phyloP scores from a whole-genome alignment of 2,797 vertebrate species.

The Enteromius argenteus region DNA sequence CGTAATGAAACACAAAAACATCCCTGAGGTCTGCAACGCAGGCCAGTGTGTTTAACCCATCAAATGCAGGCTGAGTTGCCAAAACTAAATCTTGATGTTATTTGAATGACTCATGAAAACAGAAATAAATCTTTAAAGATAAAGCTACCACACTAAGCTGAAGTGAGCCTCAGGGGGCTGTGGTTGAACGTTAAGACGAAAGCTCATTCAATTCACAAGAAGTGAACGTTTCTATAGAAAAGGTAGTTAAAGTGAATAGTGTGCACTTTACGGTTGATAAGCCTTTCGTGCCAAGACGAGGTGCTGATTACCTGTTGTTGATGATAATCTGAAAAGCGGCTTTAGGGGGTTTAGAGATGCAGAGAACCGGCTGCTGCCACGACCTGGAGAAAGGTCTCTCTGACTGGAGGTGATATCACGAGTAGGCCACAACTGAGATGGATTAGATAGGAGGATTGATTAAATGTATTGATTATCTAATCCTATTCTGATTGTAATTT shows the following conservation, averaged over 20 bases:
- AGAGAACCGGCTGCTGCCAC: constrained; percentile 24
- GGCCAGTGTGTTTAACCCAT: constrained; percentile 17
- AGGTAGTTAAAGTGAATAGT: constrained; percentile 66
- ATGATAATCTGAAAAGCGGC: constrained; percentile 82
- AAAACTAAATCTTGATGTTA: constrained; percentile 11
- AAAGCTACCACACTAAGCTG: constrained; percentile 2
- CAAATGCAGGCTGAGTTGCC: background rate
- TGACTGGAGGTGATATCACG: constrained; percentile 36
- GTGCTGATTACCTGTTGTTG: constrained; percentile 77
- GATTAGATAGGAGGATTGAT: constrained; percentile 40
- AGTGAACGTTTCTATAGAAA: constrained; percentile 61
- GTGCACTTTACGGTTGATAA: constrained; percentile 72
- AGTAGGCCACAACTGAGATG: constrained; percentile 7
- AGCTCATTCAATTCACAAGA: background rate
- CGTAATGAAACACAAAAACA: constrained; percentile 52
- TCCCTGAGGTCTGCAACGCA: constrained; percentile 19
- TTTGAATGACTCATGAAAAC: constrained; percentile 12
- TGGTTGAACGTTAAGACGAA: background rate
- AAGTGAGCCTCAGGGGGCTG: background rate
- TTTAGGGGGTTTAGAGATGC: constrained; percentile 67
- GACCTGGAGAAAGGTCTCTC: constrained; percentile 37
- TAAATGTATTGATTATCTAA: constrained; percentile 48
- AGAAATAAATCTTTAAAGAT: constrained; percentile 19
- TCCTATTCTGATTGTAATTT: constrained; percentile 38
- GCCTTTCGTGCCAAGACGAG: constrained; percentile 74